phyloP scores from a whole-genome alignment of 92 coral and sea anemone species.

The Diadumene lineata region DNA sequence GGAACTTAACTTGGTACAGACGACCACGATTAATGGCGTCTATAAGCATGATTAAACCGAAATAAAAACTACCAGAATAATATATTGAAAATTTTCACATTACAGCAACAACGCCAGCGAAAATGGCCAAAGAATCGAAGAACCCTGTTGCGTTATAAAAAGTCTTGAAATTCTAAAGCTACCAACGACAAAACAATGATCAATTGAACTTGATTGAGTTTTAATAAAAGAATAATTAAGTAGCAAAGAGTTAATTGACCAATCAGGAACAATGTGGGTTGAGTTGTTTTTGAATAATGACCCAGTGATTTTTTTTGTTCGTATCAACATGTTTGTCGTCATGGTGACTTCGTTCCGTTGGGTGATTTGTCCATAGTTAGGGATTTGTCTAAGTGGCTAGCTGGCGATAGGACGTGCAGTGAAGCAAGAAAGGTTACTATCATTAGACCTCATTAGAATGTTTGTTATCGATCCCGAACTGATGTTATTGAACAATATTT shows the following conservation, averaged over 20 bases:
- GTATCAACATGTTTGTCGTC: slow-evolving; percentile 9
- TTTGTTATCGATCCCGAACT: too few relatives aligned
- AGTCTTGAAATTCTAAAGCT: background rate
- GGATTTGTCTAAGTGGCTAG: background rate
- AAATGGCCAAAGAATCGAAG: background rate
- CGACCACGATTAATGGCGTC: slow-evolving; percentile 86
- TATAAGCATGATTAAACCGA: slow-evolving; percentile 54
- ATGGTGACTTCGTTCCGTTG: background rate
- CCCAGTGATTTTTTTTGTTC: background rate
- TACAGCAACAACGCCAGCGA: background rate
- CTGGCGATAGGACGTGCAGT: background rate
- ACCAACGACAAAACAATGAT: background rate
- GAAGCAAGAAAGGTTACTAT: background rate
- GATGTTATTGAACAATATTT: too few relatives aligned
- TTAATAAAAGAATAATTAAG: slow-evolving; percentile 18
- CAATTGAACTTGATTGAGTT: slow-evolving; percentile 17
- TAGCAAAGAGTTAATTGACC: slow-evolving; percentile 1
- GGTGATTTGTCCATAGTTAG: too few relatives aligned
- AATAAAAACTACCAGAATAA: background rate
- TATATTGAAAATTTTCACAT: background rate
- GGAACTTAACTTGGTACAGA: slow-evolving; percentile 83
- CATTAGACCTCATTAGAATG: background rate
- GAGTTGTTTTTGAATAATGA: background rate
- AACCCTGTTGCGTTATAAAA: background rate
- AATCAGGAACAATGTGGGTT: background rate